These are phyloP conservation scores for Tetramorium bicarinatum DNA, from an alignment of 2,888 invertebrate species.

Conservation along the genomic window DNA sequence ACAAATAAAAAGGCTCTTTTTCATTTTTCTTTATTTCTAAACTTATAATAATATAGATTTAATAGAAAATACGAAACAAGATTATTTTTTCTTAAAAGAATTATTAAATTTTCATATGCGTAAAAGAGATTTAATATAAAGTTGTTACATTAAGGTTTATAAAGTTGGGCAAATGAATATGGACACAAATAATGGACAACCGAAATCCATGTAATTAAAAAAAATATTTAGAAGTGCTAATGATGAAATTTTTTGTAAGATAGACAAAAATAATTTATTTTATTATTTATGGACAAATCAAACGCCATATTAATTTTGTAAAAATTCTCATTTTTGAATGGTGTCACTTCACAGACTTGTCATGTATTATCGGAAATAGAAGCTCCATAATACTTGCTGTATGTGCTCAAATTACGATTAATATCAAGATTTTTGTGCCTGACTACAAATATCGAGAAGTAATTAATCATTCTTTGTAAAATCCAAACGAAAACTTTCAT, in stretches of 20 bases:
- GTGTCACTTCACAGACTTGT: too few relatives aligned
- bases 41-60: not conserved
- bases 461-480: constrained; percentile 51
- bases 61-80: not conserved
- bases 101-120: not conserved
- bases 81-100: not conserved
- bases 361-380: not conserved
- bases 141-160: not conserved
- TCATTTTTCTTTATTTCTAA: not conserved
- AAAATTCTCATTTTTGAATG: too few relatives aligned
- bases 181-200: too few relatives aligned
- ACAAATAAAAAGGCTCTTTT: not conserved
- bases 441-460: constrained; percentile 40
- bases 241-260: too few relatives aligned
- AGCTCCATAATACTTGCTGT: not conserved
- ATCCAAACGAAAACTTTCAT: constrained; percentile 38
- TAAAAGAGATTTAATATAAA: not conserved
- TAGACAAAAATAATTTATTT: too few relatives aligned
- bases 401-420: constrained; percentile 31
- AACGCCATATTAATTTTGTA: too few relatives aligned
- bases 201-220: too few relatives aligned
- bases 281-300: too few relatives aligned
- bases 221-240: too few relatives aligned
- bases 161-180: too few relatives aligned
- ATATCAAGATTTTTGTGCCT: constrained; percentile 33